Base-by-base conservation (phyloP, 2,888 invertebrate genomes). In the Leptinotarsa rubiginosa region DNA sequence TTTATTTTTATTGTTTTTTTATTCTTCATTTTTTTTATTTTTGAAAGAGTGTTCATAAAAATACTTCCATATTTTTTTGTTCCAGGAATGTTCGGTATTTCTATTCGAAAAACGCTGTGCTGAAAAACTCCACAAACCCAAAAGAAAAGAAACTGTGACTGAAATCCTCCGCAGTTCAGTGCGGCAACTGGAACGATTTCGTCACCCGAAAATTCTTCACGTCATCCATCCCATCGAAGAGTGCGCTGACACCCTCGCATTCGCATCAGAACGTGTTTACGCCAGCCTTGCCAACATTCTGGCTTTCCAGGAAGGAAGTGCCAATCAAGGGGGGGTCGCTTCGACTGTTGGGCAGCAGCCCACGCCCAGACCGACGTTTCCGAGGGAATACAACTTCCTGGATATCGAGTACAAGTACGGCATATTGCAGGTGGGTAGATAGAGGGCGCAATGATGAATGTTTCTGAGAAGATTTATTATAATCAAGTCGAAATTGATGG, bases 361-460 rank as follows among this genome's bases (percentile, higher is more conserved):
- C 20, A 76, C 80, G 13, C 69, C 76, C 5, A 89, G 92, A 59
- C 92, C 93, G 12, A 90, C 92, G 0, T 92, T 91, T 85, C 91
- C 94, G 69, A 93, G 93, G 86, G 96, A 97, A 85, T 96, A 96
- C 88, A 92, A 92, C 84, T 96, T 98, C 89, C 89, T 97, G 83
- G 97, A 97, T 86, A 93, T 97, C 83, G 98, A 98, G 89, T 92
- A 97, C 79, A 96, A 97, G 87, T 97, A 96, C 87, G 98, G 98
- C 80, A 90, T 98, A 79, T 89, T 97, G 77, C 98, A 98, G 94
- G 97, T 97, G 88, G 88, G 75, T 69, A 25, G 71, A 70, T 49
- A 12, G 41, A 56, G n/a, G 15, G 15, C 50, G 50, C 12, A 41
- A 12, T 22, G 59, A 59, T 15, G 16, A 25, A 25, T 15, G 5